Base-by-base conservation (phyloP, 2,113 vertebrate species). In the Oryzias javanicus region DNA sequence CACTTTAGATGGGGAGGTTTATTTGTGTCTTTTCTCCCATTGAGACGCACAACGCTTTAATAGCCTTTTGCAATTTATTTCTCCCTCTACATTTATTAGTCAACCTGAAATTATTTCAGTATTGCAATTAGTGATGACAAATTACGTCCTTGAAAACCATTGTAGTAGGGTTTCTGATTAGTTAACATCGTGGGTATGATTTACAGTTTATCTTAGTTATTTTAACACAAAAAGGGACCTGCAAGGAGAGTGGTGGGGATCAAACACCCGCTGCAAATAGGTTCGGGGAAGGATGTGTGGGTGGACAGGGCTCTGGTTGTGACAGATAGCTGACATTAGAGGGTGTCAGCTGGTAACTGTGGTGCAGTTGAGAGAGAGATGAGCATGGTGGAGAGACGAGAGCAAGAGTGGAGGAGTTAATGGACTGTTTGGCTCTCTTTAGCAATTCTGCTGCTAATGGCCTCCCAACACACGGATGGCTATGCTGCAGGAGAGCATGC, bases 311-410 rank as follows among this genome's bases (percentile, higher is more conserved):
- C 84, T 84, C 68, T 78, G 67, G 71, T 91, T 76, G 79, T 94
- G 88, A 91, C 85, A 86, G 88, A 92, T 92, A 83, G 82, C 84
- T 91, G 92, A 92, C 93, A 92, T 94, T 94, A 94, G 91, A 89
- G 90, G 82, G 90, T 89, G 86, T 92, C 90, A 91, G 89, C 92
- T 94, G 92, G 87, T 89, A 88, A 88, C 88, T 84, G 84, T 89
- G 81, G 86, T 85, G 88, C 87, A 88, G 86, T 81, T 76, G 89
- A 76, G 78, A 89, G 87, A 92, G 90, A 86, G 88, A 91, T 88
- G 90, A 91, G 91, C 83, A 55, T 68, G 76, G 86, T 60, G 68
- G 69, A 83, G 72, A 75, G 64, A 75, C 89, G 73, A 84, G 78
- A 86, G 50, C 81, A 57, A 86, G 74, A 80, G 83, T 87, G 79